Evolutionary conservation across 2,888 invertebrate genomes (phyloP).

Genomic region (Parapristionchus giblindavisi): DNA sequence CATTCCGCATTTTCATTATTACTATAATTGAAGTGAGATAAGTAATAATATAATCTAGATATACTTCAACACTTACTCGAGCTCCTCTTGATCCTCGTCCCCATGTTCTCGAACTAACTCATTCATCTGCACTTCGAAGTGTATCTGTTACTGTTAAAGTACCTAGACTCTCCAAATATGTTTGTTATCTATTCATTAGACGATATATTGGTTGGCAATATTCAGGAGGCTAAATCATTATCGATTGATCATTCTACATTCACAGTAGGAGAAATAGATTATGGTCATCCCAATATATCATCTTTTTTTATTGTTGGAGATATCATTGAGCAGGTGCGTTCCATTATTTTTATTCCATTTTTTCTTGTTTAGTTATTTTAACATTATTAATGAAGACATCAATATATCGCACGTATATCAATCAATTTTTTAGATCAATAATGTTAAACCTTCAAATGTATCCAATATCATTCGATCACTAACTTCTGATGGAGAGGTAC

Average conservation of each 20-base stretch:
- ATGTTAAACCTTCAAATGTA: neutral
- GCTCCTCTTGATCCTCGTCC: constrained; percentile 27
- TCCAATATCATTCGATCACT: neutral
- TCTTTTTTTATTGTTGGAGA: constrained; percentile 14
- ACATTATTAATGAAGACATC: neutral
- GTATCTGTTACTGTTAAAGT: neutral
- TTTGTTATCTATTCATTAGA: too few relatives aligned
- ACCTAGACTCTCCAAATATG: too few relatives aligned
- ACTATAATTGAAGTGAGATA: neutral
- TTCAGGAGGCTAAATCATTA: constrained; percentile 25
- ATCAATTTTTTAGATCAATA: constrained; percentile 7
- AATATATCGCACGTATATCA: too few relatives aligned
- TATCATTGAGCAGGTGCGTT: neutral
- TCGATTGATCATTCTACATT: constrained; percentile 11
- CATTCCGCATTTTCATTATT: constrained; percentile 1
- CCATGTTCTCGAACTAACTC: neutral
- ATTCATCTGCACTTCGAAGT: neutral
- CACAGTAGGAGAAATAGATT: constrained; percentile 16
- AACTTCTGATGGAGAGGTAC: neutral
- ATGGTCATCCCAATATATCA: neutral
- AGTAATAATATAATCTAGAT: too few relatives aligned
- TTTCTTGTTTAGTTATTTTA: too few relatives aligned
- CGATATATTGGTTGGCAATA: neutral
- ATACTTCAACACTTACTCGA: too few relatives aligned
- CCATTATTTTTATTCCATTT: too few relatives aligned